These are phyloP conservation scores for Eledona agricola DNA, from an alignment of 2,888 invertebrate species.

Conservation along the genomic window DNA sequence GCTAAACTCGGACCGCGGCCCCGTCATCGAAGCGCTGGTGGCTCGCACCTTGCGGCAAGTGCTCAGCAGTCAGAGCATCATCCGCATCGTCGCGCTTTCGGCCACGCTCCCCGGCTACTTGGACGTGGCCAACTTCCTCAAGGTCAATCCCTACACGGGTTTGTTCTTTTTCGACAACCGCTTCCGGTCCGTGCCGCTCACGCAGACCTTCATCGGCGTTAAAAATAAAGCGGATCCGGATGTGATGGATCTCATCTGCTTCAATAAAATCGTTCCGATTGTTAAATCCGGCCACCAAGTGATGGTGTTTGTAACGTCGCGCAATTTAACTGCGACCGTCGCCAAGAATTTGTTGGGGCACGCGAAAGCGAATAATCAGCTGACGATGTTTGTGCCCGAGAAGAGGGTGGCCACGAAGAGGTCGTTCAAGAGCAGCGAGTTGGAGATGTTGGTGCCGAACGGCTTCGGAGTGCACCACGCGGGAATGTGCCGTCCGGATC, in stretches of 20 bases:
- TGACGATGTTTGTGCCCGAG: conserved; percentile 74
- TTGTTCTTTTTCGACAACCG: conserved; percentile 94
- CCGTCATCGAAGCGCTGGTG: conserved; percentile 96
- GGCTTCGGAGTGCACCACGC: conserved; percentile 98
- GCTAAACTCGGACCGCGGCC: conserved; percentile 95
- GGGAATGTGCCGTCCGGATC: conserved; percentile 70
- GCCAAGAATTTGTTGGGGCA: conserved; percentile 85
- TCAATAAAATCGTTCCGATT: conserved; percentile 89
- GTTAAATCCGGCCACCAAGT: conserved; percentile 88
- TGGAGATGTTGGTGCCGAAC: conserved; percentile 83
- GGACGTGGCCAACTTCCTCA: conserved; percentile 93
- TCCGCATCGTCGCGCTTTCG: conserved; percentile 94
- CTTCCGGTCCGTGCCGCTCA: conserved; percentile 94
- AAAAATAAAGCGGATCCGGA: conserved; percentile 64
- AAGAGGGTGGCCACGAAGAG: conserved; percentile 74
- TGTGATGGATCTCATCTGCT: conserved; percentile 92
- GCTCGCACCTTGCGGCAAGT: conserved; percentile 94
- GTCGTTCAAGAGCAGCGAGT: conserved; percentile 80
- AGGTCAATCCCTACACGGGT: conserved; percentile 91
- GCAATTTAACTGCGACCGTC: conserved; percentile 93
- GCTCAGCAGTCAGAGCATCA: conserved; percentile 92
- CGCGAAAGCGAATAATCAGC: conserved; percentile 78
- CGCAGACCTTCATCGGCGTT: conserved; percentile 81
- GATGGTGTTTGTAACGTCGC: conserved; percentile 98
- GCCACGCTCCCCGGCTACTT: conserved; percentile 98